A percentile compares a stretch with the other conserved stretches of the same genome.
phyloP scores from a whole-genome alignment of 2,888 invertebrate genomes.

The Elysia crispata region DNA sequence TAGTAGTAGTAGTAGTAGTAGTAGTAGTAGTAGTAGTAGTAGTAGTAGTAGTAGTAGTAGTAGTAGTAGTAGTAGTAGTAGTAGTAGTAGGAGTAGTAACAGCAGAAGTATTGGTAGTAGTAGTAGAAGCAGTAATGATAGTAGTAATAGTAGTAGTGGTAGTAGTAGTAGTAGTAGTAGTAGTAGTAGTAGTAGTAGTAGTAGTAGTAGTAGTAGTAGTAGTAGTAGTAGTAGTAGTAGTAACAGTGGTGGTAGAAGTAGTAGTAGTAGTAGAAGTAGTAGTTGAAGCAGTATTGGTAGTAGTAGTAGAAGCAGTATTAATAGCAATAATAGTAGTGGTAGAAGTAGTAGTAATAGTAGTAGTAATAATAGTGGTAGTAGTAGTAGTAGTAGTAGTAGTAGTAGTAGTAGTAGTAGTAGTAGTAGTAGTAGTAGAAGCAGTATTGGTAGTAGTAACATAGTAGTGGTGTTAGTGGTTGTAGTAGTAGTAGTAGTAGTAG shows the following conservation, averaged over 20 bases:
- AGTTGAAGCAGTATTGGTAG: too few relatives aligned
- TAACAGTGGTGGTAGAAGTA: constrained; percentile 1
- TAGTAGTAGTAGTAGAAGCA: too few relatives aligned
- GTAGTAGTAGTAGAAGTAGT: too few relatives aligned
- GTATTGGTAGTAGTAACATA: too few relatives aligned
- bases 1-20: constrained; percentile 30
- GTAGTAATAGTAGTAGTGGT: constrained; percentile 37
- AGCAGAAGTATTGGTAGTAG: too few relatives aligned
- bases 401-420: constrained; percentile 22
- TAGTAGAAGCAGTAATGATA: too few relatives aligned
- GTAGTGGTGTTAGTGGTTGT: too few relatives aligned
- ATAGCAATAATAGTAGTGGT: too few relatives aligned
- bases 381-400: constrained; percentile 20
- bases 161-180: constrained; percentile 13
- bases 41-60: constrained; percentile 39
- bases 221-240: constrained; percentile 24
- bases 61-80: constrained; percentile 40
- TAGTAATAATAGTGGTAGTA: constrained; percentile 12
- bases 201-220: neutral
- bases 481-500: too few relatives aligned
- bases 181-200: constrained; percentile 30
- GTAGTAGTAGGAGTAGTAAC: too few relatives aligned
- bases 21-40: constrained; percentile 39
- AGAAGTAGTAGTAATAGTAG: too few relatives aligned
- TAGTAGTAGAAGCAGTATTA: too few relatives aligned